A percentile compares a stretch with the other conserved stretches of the same genome.
phyloP scores from a whole-genome alignment of 35 echinoderm and acorn worm species.

The Lytechinus variegatus region DNA sequence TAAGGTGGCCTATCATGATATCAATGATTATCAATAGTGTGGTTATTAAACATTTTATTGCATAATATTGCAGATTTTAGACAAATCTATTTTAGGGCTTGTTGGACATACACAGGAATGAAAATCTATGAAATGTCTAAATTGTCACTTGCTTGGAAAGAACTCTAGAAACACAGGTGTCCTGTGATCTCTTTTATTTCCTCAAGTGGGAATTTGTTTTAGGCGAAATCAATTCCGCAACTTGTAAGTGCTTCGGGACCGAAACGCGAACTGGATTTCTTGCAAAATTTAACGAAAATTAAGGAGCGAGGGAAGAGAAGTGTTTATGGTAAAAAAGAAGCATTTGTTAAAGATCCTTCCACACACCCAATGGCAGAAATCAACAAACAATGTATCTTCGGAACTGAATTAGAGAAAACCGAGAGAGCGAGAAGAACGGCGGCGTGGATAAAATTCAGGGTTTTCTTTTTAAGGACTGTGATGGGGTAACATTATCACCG shows the following conservation, averaged over 20 bases:
- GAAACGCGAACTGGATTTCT: conserved; percentile 9
- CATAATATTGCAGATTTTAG: not conserved
- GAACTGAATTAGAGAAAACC: not conserved
- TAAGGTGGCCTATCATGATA: too few relatives aligned
- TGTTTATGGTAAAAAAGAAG: not conserved
- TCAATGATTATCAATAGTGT: too few relatives aligned
- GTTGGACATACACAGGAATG: not conserved
- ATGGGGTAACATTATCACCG: conserved; percentile 5
- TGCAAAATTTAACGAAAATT: not conserved
- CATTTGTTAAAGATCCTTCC: not conserved
- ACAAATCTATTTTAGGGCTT: not conserved
- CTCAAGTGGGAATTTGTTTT: not conserved
- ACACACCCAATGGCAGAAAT: conserved; percentile 6
- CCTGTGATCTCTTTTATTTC: not conserved
- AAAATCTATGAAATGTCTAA: not conserved
- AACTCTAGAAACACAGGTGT: not conserved
- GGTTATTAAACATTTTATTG: too few relatives aligned
- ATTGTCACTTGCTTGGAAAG: not conserved
- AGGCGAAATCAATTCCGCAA: not conserved
- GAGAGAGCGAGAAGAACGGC: not conserved
- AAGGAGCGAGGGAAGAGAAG: not conserved
- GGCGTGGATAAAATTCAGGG: not conserved
- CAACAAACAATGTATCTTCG: not conserved
- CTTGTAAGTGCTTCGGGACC: not conserved
- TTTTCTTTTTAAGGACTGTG: not conserved